phyloP scores from a whole-genome alignment of 2,113 vertebrate species.

The Nerophis lumbriciformis region DNA sequence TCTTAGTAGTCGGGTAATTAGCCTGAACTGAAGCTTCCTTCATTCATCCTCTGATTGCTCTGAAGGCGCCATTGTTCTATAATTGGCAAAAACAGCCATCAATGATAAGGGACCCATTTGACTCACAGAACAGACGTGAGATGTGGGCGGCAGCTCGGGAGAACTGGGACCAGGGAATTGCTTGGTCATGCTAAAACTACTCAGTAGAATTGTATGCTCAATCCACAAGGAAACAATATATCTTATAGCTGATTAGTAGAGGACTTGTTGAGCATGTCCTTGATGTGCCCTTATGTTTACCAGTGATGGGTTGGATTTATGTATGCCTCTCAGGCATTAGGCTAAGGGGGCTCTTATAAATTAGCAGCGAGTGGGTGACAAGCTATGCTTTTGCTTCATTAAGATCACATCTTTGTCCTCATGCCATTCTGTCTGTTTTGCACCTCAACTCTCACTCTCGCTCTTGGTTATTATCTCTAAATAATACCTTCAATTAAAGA shows the following conservation, averaged over 20 bases:
- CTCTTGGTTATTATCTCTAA: slow-evolving; percentile 25
- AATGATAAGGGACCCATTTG: neutral
- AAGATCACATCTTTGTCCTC: slow-evolving; percentile 46
- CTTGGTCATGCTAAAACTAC: neutral
- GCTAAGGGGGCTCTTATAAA: slow-evolving; percentile 46
- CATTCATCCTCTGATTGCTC: slow-evolving; percentile 8
- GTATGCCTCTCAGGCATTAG: slow-evolving; percentile 41
- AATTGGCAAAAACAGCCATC: slow-evolving; percentile 6
- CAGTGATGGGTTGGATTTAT: slow-evolving; percentile 64
- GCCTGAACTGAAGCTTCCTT: slow-evolving; percentile 3
- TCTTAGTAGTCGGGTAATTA: slow-evolving; percentile 7
- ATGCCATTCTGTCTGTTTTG: slow-evolving; percentile 24
- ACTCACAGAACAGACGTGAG: neutral
- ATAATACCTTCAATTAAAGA: neutral
- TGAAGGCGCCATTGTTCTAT: slow-evolving; percentile 7
- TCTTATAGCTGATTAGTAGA: neutral
- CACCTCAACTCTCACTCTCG: slow-evolving; percentile 2
- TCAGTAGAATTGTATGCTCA: neutral
- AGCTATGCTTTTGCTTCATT: slow-evolving; percentile 45
- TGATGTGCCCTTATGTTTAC: slow-evolving; percentile 58
- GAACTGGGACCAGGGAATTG: neutral
- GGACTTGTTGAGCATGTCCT: slow-evolving; percentile 31
- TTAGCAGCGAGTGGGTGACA: slow-evolving; percentile 25
- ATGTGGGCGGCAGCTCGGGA: neutral
- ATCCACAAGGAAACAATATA: neutral